Evolutionary conservation across 2,113 vertebrate species (phyloP), one percentile per base, ranked within the genome.

Genomic region (Rhadina sibilatrix): DNA sequence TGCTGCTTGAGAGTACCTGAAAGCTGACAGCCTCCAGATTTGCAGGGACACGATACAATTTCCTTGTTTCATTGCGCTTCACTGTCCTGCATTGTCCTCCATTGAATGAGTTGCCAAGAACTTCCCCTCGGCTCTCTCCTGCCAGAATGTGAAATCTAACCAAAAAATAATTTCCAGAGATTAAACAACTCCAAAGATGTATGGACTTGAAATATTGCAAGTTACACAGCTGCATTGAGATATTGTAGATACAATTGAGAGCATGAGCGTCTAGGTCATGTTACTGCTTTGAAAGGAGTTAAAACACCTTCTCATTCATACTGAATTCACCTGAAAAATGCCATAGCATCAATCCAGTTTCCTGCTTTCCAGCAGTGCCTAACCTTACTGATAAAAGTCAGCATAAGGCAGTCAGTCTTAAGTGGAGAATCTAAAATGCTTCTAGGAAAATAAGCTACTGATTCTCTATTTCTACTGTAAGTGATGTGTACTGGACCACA

Each of bases 71-170:
- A 3, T 65, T 97, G 63, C 75, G 98, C 89, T 97, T 98, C 95
- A 95, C 97, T 46, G 98, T 96, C 72, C 9, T 94, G 87, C 99
- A 99, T 31, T 74, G 86, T 91, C 98, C 98, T 93, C 99, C 99
- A 87, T 98, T 98, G 87, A 99, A 99, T 31, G 97, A 97, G 92
- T 98, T 99, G 83, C 98, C 98, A 81, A 99, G 98, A 23, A 99
- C 98, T 16, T 98, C 97, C 22, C 98, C 99, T 95, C 98, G 97
- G 25, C 91, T 98, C 57, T 98, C 97, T 91, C 98, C 98, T 15
- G 98, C 97, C 28, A 99, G 81, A 92, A 97, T 95, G 85, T 99
- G 98, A 97, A 98, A 99, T 88, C 99, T 99, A 92, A 31, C 79
- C 84, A 87, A 80, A 85, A 83, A 94, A 33, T 21, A 27, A 89